Base-by-base conservation (phyloP, 2,797 vertebrate species). In the Hippocampus kuda region DNA sequence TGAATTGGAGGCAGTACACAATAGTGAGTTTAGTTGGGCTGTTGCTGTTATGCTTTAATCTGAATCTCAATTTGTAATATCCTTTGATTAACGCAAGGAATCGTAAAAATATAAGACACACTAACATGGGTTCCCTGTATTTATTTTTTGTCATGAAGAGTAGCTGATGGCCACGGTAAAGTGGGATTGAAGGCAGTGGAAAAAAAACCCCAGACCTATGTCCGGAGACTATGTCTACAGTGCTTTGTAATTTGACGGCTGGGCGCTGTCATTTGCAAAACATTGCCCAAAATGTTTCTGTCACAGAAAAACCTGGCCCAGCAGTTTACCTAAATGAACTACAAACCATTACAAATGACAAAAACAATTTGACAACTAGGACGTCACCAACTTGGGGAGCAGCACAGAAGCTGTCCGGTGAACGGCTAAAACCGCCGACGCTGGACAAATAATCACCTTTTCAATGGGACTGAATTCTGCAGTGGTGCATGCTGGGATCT, bases 381-480 rank as follows among this genome's bases (percentile, higher is more conserved):
- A 26, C n/a, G 44, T 42, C 34, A 13, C 41, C 41, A 64, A 64
- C 22, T 24, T 16, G 38, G 34, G n/a, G 20, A 63, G 30, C 38
- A 63, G 62, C 62, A 53, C 49, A 4, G 16, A 44, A 64, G 38
- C 42, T 48, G 42, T 27, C 60, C 44, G 53, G 18, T 1, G 53
- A 44, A 42, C 66, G 68, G 74, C 84, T 76, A 75, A 65, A 81
- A 75, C 65, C 72, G 67, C 72, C 69, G 74, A 65, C 75, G 64
- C 68, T 73, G 70, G 68, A 72, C 78, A 75, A 77, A 84, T 76
- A 34, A 83, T 79, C 72, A 74, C 63, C 66, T 70, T 78, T 76
- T 77, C 69, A 73, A 62, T 34, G 75, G 72, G 68, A 15, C 63
- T 70, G 72, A 68, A 68, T 70, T 78, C 78, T 81, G 78, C 76